Evolutionary conservation across 2,888 invertebrate genomes (phyloP).

Genomic region (Ochropacha duplaris): DNA sequence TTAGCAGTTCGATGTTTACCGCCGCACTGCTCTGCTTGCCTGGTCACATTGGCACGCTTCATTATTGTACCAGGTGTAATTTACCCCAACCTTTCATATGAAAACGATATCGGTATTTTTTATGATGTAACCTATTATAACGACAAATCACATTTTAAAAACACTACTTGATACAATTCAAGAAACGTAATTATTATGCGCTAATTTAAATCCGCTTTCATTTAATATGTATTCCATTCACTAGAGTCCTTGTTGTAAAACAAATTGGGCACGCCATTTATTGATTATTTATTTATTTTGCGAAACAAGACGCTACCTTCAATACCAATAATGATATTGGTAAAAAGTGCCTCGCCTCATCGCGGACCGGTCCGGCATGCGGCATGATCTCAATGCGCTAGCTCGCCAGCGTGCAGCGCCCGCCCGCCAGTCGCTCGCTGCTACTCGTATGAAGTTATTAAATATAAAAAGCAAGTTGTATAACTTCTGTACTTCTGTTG

Average conservation of each 20-base stretch:
- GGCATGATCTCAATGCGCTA: neutral
- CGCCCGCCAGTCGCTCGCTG: too few relatives aligned
- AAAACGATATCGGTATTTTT: too few relatives aligned
- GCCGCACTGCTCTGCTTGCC: neutral
- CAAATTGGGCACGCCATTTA: conserved; percentile 11
- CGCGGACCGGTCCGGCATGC: neutral
- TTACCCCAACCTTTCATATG: too few relatives aligned
- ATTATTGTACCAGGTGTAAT: neutral
- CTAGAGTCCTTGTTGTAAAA: conserved; percentile 7
- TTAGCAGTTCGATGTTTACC: conserved; percentile 13
- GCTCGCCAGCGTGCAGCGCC: neutral
- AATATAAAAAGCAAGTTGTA: neutral
- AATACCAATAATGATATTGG: conserved; percentile 18
- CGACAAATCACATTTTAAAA: too few relatives aligned
- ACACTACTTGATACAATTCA: too few relatives aligned
- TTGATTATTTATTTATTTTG: conserved; percentile 20
- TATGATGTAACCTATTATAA: too few relatives aligned
- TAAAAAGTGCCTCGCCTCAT: conserved; percentile 17
- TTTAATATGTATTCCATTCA: conserved; percentile 14
- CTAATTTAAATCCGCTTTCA: conserved; percentile 17
- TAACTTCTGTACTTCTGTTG: neutral
- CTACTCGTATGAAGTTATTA: neutral
- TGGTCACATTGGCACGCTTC: neutral
- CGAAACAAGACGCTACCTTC: conserved; percentile 7
- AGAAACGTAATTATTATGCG: neutral